These are phyloP conservation scores for Achlya flavicornis DNA, from an alignment of 2,888 invertebrate species.

Conservation along the genomic window DNA sequence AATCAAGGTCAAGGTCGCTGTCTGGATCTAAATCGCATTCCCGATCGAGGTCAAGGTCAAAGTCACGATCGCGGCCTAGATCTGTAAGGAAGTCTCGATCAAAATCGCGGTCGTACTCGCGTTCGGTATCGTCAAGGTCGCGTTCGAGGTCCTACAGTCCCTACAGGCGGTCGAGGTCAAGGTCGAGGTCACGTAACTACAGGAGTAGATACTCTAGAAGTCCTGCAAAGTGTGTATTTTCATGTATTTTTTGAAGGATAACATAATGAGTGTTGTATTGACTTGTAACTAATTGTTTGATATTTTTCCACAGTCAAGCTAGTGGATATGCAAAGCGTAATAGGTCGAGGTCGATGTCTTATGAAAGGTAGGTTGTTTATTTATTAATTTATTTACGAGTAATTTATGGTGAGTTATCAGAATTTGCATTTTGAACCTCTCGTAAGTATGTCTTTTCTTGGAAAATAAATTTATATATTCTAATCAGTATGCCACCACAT, in stretches of 20 bases:
- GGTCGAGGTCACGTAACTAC: slow-evolving; percentile 49
- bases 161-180: slow-evolving; percentile 59
- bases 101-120: slow-evolving; percentile 37
- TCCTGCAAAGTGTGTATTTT: slow-evolving; percentile 70
- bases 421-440: background rate
- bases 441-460: background rate
- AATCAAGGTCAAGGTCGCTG: slow-evolving; percentile 38
- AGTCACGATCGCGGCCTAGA: slow-evolving; percentile 41
- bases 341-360: slow-evolving; percentile 72
- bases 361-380: slow-evolving; percentile 72
- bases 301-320: slow-evolving; percentile 58
- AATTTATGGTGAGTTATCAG: slow-evolving; percentile 26
- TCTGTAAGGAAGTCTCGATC: slow-evolving; percentile 28
- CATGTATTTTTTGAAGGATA: slow-evolving; percentile 16
- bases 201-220: slow-evolving; percentile 65
- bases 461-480: background rate
- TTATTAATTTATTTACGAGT: slow-evolving; percentile 30
- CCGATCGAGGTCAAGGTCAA: slow-evolving; percentile 56
- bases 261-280: slow-evolving; percentile 11
- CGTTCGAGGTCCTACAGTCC: slow-evolving; percentile 65
- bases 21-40: slow-evolving; percentile 52
- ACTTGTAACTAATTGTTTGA: slow-evolving; percentile 32
- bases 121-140: slow-evolving; percentile 31
- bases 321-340: slow-evolving; percentile 70
- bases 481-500: too few relatives aligned